phyloP scores from a whole-genome alignment of 2,888 invertebrate species.

The Frankliniella intonsa region DNA sequence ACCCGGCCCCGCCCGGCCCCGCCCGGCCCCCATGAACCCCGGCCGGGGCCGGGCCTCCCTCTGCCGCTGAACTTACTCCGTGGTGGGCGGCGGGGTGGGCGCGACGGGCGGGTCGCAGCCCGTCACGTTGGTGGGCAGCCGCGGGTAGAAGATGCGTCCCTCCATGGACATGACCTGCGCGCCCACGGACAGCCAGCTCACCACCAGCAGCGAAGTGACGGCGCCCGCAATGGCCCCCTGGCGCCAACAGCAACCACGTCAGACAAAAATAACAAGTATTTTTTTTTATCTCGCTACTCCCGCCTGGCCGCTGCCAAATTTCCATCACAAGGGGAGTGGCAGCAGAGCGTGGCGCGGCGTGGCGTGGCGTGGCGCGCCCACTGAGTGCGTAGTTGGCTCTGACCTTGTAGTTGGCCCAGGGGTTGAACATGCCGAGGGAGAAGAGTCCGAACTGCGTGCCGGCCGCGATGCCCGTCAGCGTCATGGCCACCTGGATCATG shows the following conservation, averaged over 20 bases:
- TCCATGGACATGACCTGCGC: slow-evolving; percentile 60
- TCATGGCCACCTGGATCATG: slow-evolving; percentile 63
- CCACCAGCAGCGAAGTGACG: slow-evolving; percentile 56
- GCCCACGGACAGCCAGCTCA: slow-evolving; percentile 63
- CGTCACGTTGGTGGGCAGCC: slow-evolving; percentile 46
- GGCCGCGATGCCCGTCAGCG: slow-evolving; percentile 76
- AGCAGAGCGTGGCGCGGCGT: too few relatives aligned
- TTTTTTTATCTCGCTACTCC: too few relatives aligned
- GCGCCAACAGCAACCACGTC: background rate
- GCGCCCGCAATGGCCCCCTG: slow-evolving; percentile 52
- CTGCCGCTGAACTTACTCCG: slow-evolving; percentile 35
- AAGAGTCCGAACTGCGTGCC: slow-evolving; percentile 80
- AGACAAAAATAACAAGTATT: too few relatives aligned
- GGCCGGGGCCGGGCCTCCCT: background rate
- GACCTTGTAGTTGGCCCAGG: slow-evolving; percentile 69
- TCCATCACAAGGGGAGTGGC: background rate
- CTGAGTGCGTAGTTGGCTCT: background rate
- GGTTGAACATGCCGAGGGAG: slow-evolving; percentile 74
- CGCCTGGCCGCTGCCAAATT: background rate
- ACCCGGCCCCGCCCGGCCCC: background rate
- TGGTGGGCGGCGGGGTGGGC: slow-evolving; percentile 29
- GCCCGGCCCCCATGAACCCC: too few relatives aligned
- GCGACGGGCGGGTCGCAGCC: slow-evolving; percentile 29
- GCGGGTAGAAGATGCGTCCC: slow-evolving; percentile 56
- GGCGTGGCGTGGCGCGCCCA: too few relatives aligned